phyloP scores from a whole-genome alignment of 1,140 invertebrate genomes.

The Pseudomyrmex sp. region DNA sequence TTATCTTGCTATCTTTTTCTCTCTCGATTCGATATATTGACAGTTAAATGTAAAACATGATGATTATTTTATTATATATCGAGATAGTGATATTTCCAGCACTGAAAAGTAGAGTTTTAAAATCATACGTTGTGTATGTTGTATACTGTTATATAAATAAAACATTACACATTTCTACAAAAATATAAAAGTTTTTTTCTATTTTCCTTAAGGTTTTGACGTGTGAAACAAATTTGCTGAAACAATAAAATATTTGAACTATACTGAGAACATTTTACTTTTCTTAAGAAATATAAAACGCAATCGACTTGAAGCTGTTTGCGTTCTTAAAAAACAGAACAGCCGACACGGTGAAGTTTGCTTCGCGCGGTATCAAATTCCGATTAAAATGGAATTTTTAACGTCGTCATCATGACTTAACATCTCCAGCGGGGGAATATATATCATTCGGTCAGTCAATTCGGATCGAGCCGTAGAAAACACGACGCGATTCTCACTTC shows the following conservation, averaged over 20 bases:
- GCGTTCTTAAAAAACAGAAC: slow-evolving; percentile 11
- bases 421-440: slow-evolving; percentile 6
- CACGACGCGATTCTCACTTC: neutral
- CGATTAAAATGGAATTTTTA: slow-evolving; percentile 68
- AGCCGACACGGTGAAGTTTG: slow-evolving; percentile 21
- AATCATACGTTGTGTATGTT: too few relatives aligned
- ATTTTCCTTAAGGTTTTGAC: slow-evolving; percentile 3
- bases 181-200: slow-evolving; percentile 3
- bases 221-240: neutral
- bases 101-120: too few relatives aligned
- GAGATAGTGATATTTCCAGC: too few relatives aligned
- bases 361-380: slow-evolving; percentile 63
- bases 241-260: neutral
- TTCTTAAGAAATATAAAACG: neutral
- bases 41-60: neutral
- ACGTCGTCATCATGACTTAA: slow-evolving; percentile 64
- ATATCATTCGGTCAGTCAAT: slow-evolving; percentile 55
- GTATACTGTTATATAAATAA: too few relatives aligned
- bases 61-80: too few relatives aligned
- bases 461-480: slow-evolving; percentile 19
- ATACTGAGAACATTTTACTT: neutral
- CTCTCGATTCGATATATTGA: neutral
- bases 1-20: neutral
- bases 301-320: neutral
- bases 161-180: neutral